phyloP scores from a whole-genome alignment of 1,140 invertebrate species.

The Procambarus clarkii region DNA sequence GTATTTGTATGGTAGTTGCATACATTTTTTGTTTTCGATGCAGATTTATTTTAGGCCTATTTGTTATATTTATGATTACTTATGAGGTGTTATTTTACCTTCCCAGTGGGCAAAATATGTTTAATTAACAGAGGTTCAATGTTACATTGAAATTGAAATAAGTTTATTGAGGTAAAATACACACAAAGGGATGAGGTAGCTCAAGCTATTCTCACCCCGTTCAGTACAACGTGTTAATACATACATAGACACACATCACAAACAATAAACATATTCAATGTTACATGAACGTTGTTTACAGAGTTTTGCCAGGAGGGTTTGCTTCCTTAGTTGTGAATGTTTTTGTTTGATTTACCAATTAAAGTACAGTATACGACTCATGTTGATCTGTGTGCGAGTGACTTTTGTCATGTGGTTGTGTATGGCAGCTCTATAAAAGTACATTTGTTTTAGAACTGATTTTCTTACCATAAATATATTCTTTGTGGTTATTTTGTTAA shows the following conservation, averaged over 20 bases:
- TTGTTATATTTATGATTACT: background rate
- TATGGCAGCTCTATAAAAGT: slow-evolving; percentile 25
- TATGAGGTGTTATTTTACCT: background rate
- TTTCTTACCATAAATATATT: slow-evolving; percentile 10
- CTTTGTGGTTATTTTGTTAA: background rate
- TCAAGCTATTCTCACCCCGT: too few species aligned
- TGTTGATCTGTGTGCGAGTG: background rate
- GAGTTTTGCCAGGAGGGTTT: background rate
- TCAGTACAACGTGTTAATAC: too few species aligned
- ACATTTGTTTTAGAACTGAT: slow-evolving; percentile 5
- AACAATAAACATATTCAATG: too few species aligned
- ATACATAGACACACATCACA: too few species aligned
- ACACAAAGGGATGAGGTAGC: too few species aligned
- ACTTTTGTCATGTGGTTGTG: slow-evolving; percentile 31
- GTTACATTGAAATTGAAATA: too few species aligned
- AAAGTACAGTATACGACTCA: slow-evolving; percentile 30
- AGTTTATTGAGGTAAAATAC: too few species aligned
- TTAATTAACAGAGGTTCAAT: too few species aligned
- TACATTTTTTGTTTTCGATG: background rate
- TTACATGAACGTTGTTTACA: too few species aligned
- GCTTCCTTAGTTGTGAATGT: background rate
- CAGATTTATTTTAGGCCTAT: background rate
- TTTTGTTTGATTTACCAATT: background rate
- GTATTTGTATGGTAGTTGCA: background rate
- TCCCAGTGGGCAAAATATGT: too few species aligned